Percentiles rank a stretch among this genome's conserved stretches.
phyloP scores from a whole-genome alignment of 2,888 invertebrate species.

The Trissoscelio sp. region DNA sequence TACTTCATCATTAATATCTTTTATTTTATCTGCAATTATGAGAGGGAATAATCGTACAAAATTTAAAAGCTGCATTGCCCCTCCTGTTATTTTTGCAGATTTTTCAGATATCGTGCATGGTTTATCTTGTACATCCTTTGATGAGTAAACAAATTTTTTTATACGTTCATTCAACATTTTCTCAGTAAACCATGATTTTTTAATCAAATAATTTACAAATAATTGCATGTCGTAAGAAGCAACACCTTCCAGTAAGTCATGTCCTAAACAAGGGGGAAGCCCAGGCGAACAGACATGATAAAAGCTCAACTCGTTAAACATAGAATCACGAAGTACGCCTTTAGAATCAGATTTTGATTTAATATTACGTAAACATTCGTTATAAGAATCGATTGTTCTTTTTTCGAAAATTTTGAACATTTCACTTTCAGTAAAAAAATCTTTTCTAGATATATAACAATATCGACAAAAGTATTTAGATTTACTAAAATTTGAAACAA shows the following conservation, averaged over 20 bases:
- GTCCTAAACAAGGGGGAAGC: slow-evolving; percentile 63
- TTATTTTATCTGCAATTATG: slow-evolving; percentile 57
- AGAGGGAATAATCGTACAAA: slow-evolving; percentile 64
- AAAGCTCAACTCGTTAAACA: slow-evolving; percentile 56
- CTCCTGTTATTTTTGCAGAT: slow-evolving; percentile 45
- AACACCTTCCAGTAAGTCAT: slow-evolving; percentile 63
- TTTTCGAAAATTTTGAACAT: background rate
- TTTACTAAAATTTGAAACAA: slow-evolving; percentile 73
- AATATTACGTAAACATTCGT: no score
- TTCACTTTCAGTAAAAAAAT: background rate
- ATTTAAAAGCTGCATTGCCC: slow-evolving; percentile 63
- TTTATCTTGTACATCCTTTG: slow-evolving; percentile 62
- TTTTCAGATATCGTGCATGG: slow-evolving; percentile 41
- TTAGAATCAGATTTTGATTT: no score
- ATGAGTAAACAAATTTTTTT: slow-evolving; percentile 44
- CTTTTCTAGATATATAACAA: slow-evolving; percentile 18
- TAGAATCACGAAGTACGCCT: no score
- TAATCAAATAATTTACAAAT: slow-evolving; percentile 46
- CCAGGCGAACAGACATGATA: slow-evolving; percentile 66
- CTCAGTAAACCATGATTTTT: slow-evolving; percentile 63
- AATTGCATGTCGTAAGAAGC: slow-evolving; percentile 51
- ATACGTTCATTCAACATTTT: slow-evolving; percentile 49
- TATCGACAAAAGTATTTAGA: slow-evolving; percentile 55
- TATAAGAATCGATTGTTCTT: slow-evolving; percentile 11
- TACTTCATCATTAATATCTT: slow-evolving; percentile 52